phyloP scores from a whole-genome alignment of 1,140 invertebrate genomes.

The Hyposmocoma kahamanoa region DNA sequence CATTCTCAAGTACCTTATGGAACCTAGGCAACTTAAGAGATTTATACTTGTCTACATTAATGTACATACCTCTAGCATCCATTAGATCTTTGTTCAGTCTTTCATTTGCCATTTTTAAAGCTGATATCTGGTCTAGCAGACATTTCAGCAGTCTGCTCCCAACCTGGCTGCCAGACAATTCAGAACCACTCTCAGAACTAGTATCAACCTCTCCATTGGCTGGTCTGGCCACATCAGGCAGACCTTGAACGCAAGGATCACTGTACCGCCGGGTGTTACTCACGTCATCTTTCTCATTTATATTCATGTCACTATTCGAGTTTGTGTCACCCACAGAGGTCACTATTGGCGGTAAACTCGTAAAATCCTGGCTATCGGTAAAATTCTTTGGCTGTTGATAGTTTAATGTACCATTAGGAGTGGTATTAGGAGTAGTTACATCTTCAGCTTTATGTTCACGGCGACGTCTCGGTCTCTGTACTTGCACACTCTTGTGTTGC shows the following conservation, averaged over 20 bases:
- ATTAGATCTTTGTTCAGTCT: conserved; percentile 65
- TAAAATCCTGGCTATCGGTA: conserved; percentile 55
- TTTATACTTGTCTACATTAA: too few species aligned
- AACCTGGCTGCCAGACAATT: conserved; percentile 53
- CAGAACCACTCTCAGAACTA: conserved; percentile 52
- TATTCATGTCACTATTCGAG: conserved; percentile 55
- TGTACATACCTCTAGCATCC: conserved; percentile 61
- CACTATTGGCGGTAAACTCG: conserved; percentile 59
- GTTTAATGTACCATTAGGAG: conserved; percentile 21
- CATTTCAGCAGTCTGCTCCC: conserved; percentile 59
- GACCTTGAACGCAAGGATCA: conserved; percentile 63
- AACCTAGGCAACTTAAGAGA: too few species aligned
- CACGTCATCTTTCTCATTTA: conserved; percentile 52
- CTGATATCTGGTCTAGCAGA: conserved; percentile 65
- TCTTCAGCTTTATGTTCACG: conserved; percentile 50
- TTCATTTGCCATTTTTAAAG: conserved; percentile 63
- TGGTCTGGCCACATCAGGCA: conserved; percentile 53
- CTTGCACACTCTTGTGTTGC: conserved; percentile 47
- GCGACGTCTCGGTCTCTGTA: conserved; percentile 43
- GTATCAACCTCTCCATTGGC: conserved; percentile 56
- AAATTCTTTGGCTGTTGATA: conserved; percentile 62
- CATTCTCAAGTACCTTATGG: too few species aligned
- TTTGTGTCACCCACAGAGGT: conserved; percentile 58
- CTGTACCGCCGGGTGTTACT: conserved; percentile 59
- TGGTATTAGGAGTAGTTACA: conserved; percentile 28